phyloP scores from a whole-genome alignment of 2,113 vertebrate species.

The Hassar affinis region DNA sequence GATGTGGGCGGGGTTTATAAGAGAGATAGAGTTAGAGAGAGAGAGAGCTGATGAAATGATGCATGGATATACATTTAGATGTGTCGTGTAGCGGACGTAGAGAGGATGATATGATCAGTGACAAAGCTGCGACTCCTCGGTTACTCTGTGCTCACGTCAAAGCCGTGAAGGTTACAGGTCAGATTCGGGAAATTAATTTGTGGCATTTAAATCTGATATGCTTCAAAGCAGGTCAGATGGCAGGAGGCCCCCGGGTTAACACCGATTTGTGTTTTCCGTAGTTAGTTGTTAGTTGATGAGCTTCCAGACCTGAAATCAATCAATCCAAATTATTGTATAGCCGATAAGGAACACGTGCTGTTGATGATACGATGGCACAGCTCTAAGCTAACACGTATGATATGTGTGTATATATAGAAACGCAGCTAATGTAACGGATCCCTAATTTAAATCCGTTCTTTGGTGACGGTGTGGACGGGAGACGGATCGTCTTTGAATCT shows the following conservation, averaged over 20 bases:
- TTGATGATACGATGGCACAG: neutral
- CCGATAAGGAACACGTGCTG: no score
- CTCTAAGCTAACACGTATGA: no score
- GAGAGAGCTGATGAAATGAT: constrained; percentile 8
- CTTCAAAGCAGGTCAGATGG: constrained; percentile 2
- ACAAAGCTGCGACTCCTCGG: constrained; percentile 40
- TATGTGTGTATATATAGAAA: no score
- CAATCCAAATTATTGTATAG: no score
- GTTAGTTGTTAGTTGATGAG: neutral
- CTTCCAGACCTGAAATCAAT: constrained; percentile 10
- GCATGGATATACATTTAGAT: constrained; percentile 23
- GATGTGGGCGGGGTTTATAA: neutral
- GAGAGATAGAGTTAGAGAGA: neutral
- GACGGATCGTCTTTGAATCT: constrained; percentile 11
- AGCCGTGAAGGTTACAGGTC: constrained; percentile 36
- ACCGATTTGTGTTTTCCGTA: neutral
- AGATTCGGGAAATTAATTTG: neutral
- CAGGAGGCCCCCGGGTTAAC: neutral
- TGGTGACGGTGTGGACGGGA: constrained; percentile 41
- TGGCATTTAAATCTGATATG: constrained; percentile 31
- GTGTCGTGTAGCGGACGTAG: neutral
- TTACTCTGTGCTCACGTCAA: constrained; percentile 51
- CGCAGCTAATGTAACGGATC: constrained; percentile 35
- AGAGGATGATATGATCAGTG: constrained; percentile 7
- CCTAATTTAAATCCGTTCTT: constrained; percentile 35